Base-by-base conservation (phyloP, 2,113 vertebrate genomes). In the Acanthisitta chloris region DNA sequence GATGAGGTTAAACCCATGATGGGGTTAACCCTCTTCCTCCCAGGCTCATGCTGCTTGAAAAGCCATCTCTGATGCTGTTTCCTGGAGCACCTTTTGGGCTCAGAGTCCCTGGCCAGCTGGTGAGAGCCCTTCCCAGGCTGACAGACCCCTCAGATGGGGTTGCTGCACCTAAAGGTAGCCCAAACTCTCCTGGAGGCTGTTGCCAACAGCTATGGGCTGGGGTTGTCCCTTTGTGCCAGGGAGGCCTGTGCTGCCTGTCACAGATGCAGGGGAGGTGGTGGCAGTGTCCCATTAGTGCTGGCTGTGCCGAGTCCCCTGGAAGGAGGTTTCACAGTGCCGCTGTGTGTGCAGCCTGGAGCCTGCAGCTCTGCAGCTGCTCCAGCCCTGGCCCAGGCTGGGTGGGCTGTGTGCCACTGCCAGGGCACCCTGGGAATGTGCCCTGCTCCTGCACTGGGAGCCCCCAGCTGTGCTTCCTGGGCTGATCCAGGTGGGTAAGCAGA, bases 221-320 rank as follows among this genome's bases (percentile, higher is more conserved):
- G 62, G 33, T 24, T n/a, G n/a, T n/a, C n/a, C 10, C 17, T 42
- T 13, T 38, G 46, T 28, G 70, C 12, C 57, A 43, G 61, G 51
- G 55, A 8, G 45, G 28, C 16, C 11, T 2, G 1, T 1, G 0
- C 34, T 74, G 72, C 55, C 25, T 6, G 7, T 12, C 0, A 0
- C n/a, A 24, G 42, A 5, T 3, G 70, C 4, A 21, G 6, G 48
- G 77, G 66, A 51, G 26, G 45, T 9, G 52, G 26, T 33, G 90
- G 8, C 52, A 33, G 43, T 3, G 61, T 69, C 93, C 76, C 1
- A 1, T 31, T 1, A 9, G 38, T 20, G 43, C 81, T 33, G 51
- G 36, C 38, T 3, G 77, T 2, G 61, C 54, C 1, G 15, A 13
- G 43, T 1, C 42, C 67, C 17, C 40, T 34, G 55, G 28, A 29